Evolutionary conservation across 2,888 invertebrate species (phyloP), one percentile per base, ranked within the genome.

Genomic region (Drosophila phalerata): DNA sequence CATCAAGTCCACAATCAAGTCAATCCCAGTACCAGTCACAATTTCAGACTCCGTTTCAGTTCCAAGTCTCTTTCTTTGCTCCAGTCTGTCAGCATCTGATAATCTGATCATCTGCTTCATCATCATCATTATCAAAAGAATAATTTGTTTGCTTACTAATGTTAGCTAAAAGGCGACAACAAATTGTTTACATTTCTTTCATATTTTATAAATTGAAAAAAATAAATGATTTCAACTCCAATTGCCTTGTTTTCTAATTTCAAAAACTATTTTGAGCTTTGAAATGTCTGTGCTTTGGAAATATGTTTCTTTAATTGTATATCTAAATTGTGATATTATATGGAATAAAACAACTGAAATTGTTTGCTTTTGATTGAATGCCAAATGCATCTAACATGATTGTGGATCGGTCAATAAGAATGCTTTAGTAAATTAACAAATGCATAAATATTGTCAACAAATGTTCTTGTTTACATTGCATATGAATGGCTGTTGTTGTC

Each of bases 371-470:
- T 47, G 22, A 48, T 43, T 65, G 65, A 73, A 75, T 64, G 69
- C 60, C 55, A 69, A 84, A 70, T 80, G 78, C 62, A 40, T 58
- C 53, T 73, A 61, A 69, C 81, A 69, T 69, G 72, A 69, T 70
- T 42, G 9, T 49, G 42, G 52, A 60, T 62, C 72, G 80, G 63
- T 63, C 81, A 70, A 64, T 73, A 42, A 62, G 75, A 72, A 67
- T 68, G 65, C 71, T 71, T 77, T 72, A 40, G 58, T 52, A 73
- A 73, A 62, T 69, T 55, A 76, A 68, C 70, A 84, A 77, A 73
- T 75, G 67, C 75, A 82, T 84, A 86, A 83, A 83, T 81, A 76
- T 76, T 76, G 76, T 84, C 71, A 87, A 45, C 85, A 87, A 87
- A 87, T 83, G 66, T 81, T 63, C 81, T 73, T 78, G 85, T 69